Evolutionary conservation across 2,797 vertebrate species (phyloP), one percentile per base, ranked within the genome.

Genomic region (Cynodonichthys magdalenae): DNA sequence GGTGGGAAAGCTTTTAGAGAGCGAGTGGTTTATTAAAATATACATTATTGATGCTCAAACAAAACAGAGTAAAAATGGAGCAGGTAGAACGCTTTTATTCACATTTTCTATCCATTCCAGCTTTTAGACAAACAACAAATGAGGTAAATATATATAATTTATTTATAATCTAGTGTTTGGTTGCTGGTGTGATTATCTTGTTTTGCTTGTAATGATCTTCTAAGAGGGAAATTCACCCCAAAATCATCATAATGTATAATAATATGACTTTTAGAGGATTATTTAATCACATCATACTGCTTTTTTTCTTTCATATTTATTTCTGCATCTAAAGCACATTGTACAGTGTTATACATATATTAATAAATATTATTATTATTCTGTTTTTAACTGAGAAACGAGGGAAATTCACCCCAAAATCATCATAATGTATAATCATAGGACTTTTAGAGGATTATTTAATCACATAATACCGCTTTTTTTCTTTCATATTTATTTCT

Each of bases 41-140:
- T 53, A 2, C 31, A 70, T 77, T 57, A 66, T 56, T 65, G 41
- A 74, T 65, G 9, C 10, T 39, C 45, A 34, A 39, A 50, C 42
- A 31, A 71, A 76, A 39, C 12, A n/a, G 1, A 69, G 8, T 31
- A 17, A 18, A 51, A 51, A 63, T n/a, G 36, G 1, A 9, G 2
- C 3, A 9, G 14, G 28, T 1, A 5, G 44, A 5, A 4, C 47
- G 45, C 56, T 74, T 66, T 68, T 45, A 74, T 70, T 42, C 4
- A 15, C 42, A 4, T 18, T 61, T 63, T 58, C 1, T 4, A 31
- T 3, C 36, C 9, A 15, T 50, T 9, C 31, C 10, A 5, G n/a
- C n/a, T 41, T 29, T 45, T 52, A 27, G 15, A 5, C 3, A 36
- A n/a, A 28, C 17, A 28, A 9, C 14, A 51, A 29, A 51, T 29